Evolutionary conservation across 1,140 invertebrate species (phyloP).

Genomic region (Euura lappo): DNA sequence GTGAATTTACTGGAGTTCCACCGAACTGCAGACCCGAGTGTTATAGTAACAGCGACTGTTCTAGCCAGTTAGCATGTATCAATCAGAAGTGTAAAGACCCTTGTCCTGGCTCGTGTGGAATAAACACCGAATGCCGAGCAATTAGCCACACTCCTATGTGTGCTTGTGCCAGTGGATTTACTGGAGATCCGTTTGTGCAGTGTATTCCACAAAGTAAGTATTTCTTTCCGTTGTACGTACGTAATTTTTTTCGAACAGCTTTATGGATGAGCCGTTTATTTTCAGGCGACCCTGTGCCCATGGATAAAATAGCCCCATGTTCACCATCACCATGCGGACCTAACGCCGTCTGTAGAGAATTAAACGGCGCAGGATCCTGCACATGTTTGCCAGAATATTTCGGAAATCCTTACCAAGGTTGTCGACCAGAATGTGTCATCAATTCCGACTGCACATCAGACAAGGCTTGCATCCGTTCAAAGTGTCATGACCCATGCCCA

Average conservation of each 20-base stretch:
- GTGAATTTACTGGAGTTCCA: constrained; percentile 56
- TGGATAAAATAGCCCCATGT: constrained; percentile 58
- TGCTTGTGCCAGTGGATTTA: constrained; percentile 69
- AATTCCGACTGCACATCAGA: constrained; percentile 75
- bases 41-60: constrained; percentile 63
- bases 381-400: constrained; percentile 73
- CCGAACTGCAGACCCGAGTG: constrained; percentile 65
- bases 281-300: constrained; percentile 38
- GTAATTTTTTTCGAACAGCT: not conserved
- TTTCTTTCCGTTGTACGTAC: constrained; percentile 5
- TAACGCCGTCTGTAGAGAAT: constrained; percentile 75
- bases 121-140: constrained; percentile 70
- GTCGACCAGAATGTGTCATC: constrained; percentile 72
- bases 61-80: constrained; percentile 62
- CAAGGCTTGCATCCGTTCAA: constrained; percentile 71
- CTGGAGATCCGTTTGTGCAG: constrained; percentile 76
- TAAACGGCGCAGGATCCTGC: constrained; percentile 71
- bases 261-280: constrained; percentile 6
- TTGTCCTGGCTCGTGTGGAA: constrained; percentile 62
- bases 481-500: constrained; percentile 76
- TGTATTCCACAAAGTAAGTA: constrained; percentile 66
- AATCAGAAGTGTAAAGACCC: constrained; percentile 65
- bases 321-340: constrained; percentile 74
- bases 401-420: constrained; percentile 80
- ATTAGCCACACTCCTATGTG: constrained; percentile 68